Conservation (phyloP, 2,888 invertebrate species). For the Diogma glabrata region DNA sequence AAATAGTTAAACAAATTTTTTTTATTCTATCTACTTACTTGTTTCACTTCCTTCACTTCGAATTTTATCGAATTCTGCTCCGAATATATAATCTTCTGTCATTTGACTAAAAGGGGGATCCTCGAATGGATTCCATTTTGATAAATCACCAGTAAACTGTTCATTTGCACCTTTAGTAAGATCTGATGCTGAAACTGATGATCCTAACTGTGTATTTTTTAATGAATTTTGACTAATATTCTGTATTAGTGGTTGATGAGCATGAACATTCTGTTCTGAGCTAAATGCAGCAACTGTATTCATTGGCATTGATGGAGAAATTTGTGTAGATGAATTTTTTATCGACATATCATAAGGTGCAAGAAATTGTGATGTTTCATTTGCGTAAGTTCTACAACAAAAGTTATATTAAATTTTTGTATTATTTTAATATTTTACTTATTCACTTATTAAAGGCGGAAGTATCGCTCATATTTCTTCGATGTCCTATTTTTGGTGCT, state of each 20-base stretch:
- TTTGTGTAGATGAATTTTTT: conserved; percentile 37
- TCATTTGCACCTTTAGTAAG: conserved; percentile 21
- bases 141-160: conserved; percentile 38
- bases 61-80: conserved; percentile 72
- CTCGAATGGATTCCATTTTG: conserved; percentile 77
- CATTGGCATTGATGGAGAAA: conserved; percentile 17
- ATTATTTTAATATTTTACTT: conserved; percentile 6
- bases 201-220: conserved; percentile 13
- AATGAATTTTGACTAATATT: conserved; percentile 15
- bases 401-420: background rate
- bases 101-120: conserved; percentile 61
- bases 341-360: conserved; percentile 61
- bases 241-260: conserved; percentile 11
- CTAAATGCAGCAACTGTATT: conserved; percentile 12
- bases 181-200: conserved; percentile 32
- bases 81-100: conserved; percentile 71
- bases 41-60: conserved; percentile 61
- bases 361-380: conserved; percentile 61
- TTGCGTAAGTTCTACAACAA: conserved; percentile 50
- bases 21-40: too few relatives aligned
- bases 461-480: conserved; percentile 75
- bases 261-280: conserved; percentile 15
- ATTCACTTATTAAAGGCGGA: conserved; percentile 68
- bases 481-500: conserved; percentile 43
- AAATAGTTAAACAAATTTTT: background rate